These are phyloP conservation scores for Leucoma salicis DNA, from an alignment of 2,888 invertebrate species.

Conservation along the genomic window DNA sequence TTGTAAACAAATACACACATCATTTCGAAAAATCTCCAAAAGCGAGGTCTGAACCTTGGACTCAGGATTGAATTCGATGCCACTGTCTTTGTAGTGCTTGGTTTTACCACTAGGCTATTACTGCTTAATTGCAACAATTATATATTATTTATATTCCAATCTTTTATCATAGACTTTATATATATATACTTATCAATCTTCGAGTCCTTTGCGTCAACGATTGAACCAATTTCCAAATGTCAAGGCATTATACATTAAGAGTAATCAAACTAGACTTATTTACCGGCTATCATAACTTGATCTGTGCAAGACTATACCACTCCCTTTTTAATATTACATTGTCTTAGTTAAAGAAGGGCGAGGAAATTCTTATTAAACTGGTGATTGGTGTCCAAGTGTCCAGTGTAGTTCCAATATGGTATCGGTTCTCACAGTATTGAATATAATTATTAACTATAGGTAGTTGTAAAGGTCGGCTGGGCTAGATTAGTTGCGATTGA, in stretches of 20 bases:
- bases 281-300: conserved; percentile 46
- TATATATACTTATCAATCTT: conserved; percentile 47
- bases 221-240: conserved; percentile 59
- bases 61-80: too few species aligned
- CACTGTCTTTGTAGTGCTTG: too few species aligned
- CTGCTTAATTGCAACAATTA: neutral
- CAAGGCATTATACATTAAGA: conserved; percentile 59
- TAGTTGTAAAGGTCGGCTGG: conserved; percentile 36
- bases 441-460: conserved; percentile 31
- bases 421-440: conserved; percentile 44
- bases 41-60: too few species aligned
- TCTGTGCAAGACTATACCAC: conserved; percentile 20
- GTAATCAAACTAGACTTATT: conserved; percentile 42
- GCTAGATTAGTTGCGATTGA: conserved; percentile 34
- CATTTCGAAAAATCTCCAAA: too few species aligned
- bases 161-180: conserved; percentile 37
- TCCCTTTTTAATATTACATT: neutral
- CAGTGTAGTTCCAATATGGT: conserved; percentile 17
- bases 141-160: conserved; percentile 8
- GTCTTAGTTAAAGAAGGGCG: neutral
- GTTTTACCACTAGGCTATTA: too few species aligned
- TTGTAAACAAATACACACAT: too few species aligned
- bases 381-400: conserved; percentile 22
- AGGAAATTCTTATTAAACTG: conserved; percentile 13
- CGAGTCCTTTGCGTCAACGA: conserved; percentile 35